A percentile compares a stretch with the other conserved stretches of the same genome.
phyloP scores from a whole-genome alignment of 2,113 vertebrate genomes.

The Chamaetylas fuelleborni region DNA sequence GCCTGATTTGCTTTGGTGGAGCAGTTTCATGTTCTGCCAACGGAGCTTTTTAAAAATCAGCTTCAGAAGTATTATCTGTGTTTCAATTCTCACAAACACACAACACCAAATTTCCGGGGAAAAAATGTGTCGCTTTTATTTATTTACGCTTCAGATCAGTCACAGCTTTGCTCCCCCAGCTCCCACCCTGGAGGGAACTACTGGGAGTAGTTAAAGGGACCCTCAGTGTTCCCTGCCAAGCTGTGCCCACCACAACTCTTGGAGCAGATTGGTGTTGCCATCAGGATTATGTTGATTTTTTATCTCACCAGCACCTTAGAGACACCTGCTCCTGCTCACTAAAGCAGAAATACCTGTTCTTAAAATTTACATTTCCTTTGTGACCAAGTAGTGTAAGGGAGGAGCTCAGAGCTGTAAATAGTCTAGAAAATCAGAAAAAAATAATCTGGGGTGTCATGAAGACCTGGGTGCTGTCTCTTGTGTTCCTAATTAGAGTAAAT shows the following conservation, averaged over 20 bases:
- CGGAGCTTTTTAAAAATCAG: background rate
- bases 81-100: background rate
- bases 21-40: constrained; percentile 70
- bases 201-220: background rate
- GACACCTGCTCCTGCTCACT: background rate
- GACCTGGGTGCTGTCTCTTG: background rate
- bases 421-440: background rate
- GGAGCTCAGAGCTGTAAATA: background rate
- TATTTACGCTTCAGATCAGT: constrained; percentile 18
- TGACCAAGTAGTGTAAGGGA: background rate
- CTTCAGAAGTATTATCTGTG: constrained; percentile 23
- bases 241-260: background rate
- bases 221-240: background rate
- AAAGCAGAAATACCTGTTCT: background rate
- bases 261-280: background rate
- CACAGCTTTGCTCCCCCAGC: background rate
- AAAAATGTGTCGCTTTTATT: background rate
- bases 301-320: background rate
- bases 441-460: background rate
- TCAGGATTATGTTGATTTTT: background rate
- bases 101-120: background rate
- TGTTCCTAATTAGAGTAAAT: background rate
- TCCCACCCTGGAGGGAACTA: background rate
- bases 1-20: background rate
- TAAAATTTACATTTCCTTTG: background rate